Evolutionary conservation across 2,797 vertebrate genomes (phyloP), one percentile per base, ranked within the genome.

Genomic region (Crenichthys baileyi): DNA sequence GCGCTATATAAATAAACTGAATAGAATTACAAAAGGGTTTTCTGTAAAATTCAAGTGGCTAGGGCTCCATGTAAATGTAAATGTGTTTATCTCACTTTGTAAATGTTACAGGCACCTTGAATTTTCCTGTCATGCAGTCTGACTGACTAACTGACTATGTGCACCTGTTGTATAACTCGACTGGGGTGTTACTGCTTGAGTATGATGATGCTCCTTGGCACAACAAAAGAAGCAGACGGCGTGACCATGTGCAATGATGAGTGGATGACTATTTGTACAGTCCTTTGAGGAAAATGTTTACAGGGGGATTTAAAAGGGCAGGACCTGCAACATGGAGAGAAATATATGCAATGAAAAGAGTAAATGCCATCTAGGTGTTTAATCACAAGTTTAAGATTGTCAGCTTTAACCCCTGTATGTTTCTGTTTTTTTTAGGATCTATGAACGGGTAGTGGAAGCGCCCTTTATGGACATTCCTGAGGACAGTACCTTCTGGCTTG

Each of bases 391-490:
- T 74, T 70, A 60, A 79, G 31, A 58, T 50, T 67, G 31, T 22
- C 13, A 71, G 11, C 51, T 4, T 0, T 82, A 31, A 73, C 70
- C 61, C 12, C 29, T 39, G 36, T 50, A 0, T 71, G 44, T 44
- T 3, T 50, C 88, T 90, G 82, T 12, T 24, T 79, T 89, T 76
- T 90, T 50, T 80, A 99, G 98, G 95, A 99, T 99, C 95, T 99
- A 99, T 92, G 98, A 99, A 93, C 96, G 98, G 90, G 96, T 99
- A 77, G 96, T 98, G 82, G 97, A 98, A 83, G 96, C 96, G 51
- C 97, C 97, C 2, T 96, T 93, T 82, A 97, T 97, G 96, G 97
- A 99, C 87, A 95, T 99, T 84, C 97, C 97, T 70, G 88, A 95
- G 74, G 97, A 97, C 15, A 96, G 97, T 68, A 95, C 96, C 0